A percentile compares a stretch with the other conserved stretches of the same genome.
Conservation (phyloP, 2,113 vertebrate species). For the Tachuris rubrigastra region DNA sequence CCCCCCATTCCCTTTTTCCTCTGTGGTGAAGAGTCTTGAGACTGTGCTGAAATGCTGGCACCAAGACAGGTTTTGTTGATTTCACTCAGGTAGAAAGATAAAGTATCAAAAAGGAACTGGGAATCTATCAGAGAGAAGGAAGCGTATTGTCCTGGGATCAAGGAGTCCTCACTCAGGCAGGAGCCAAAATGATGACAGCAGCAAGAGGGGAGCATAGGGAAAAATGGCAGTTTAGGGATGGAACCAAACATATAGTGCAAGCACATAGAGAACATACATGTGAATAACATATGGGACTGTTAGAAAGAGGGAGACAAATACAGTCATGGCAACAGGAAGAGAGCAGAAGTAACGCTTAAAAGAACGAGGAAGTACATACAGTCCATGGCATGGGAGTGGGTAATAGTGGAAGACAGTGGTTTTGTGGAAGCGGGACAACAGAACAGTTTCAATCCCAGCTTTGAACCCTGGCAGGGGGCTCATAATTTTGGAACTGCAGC, state of each 20-base stretch:
- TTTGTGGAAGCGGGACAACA: background rate
- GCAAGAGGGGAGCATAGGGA: fast-evolving
- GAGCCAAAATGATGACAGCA: background rate
- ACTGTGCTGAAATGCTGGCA: background rate
- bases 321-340: background rate
- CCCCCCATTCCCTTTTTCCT: fast-evolving
- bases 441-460: background rate
- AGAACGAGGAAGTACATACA: background rate
- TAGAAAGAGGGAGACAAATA: background rate
- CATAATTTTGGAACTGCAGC: background rate
- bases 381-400: background rate
- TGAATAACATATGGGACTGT: background rate
- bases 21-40: background rate
- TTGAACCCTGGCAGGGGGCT: background rate
- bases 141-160: background rate
- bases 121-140: background rate
- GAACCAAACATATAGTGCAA: background rate
- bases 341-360: background rate
- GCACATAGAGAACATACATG: fast-evolving
- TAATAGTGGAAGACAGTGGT: fast-evolving
- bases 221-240: background rate
- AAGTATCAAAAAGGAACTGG: background rate
- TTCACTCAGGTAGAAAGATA: background rate
- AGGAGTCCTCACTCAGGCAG: fast-evolving
- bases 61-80: background rate